Base-by-base conservation (phyloP, 2,888 invertebrate species). In the Conchocele bisecta region DNA sequence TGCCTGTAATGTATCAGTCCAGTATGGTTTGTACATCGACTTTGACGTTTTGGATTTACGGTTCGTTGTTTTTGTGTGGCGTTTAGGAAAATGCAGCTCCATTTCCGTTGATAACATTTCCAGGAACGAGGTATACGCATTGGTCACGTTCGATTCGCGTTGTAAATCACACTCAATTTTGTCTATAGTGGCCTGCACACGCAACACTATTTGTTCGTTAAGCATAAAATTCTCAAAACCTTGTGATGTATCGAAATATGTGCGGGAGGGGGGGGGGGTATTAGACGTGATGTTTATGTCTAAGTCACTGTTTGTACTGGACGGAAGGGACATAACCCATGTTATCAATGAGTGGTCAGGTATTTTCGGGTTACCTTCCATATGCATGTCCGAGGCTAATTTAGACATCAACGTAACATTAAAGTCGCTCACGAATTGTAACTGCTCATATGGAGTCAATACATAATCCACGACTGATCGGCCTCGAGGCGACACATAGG, bases 331-430 rank as follows among this genome's bases (percentile, higher is more conserved):
- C 6, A 51, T 15, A 29, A n/a, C 15, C 37, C 35, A 54, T 24
- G 24, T 29, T 31, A 51, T 22, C 54, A 54, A 17, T n/a, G 54
- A 54, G 33, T 54, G 54, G 26, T 54, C 54, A 9, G 54, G 37
- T 20, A 35, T 31, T 22, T 54, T 54, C 17, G 4, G 9, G 26
- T 17, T 20, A 24, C 54, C 54, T 20, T 35, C 20, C 24, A 54
- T 29, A 28, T 31, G 13, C 5, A 51, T 11, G 28, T 9, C 37
- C 35, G 35, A 22, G 3, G 9, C 11, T 22, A 54, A n/a, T 37
- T 54, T 39, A 3, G 37, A 11, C 54, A 54, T 54, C 9, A 33
- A 17, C 20, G 15, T 11, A 7, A 54, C 37, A 3, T 54, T 35
- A 20, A 54, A 54, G 3, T n/a, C n/a, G 9, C 17, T 31, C 13